Conservation (phyloP, 2,113 vertebrate genomes). For the Baryphthengus martii region DNA sequence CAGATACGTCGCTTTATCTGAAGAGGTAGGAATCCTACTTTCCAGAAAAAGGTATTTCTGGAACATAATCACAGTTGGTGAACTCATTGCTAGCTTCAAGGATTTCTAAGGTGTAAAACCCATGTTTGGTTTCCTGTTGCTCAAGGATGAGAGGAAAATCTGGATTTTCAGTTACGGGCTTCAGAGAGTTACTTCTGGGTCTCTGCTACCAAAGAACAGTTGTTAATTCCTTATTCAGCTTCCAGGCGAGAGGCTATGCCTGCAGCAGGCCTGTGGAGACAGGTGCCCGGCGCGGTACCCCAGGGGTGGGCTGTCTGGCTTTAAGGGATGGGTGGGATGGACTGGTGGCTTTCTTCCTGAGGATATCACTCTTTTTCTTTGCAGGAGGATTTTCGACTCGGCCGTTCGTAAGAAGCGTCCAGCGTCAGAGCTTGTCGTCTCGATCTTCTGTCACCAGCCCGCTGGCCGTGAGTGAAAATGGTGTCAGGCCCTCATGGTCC, state of each 20-base stretch:
- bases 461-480: slow-evolving; percentile 85
- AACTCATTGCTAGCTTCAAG: neutral
- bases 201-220: neutral
- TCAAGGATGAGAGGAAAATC: neutral
- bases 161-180: neutral
- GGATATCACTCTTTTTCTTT: neutral
- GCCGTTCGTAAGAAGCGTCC: slow-evolving; percentile 94
- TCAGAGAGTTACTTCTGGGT: neutral
- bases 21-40: neutral
- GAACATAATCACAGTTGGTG: neutral
- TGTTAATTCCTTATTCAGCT: neutral
- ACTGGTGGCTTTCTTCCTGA: neutral
- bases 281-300: accelerated
- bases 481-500: slow-evolving; percentile 89
- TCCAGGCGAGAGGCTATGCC: neutral
- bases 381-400: slow-evolving; percentile 94
- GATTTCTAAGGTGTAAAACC: neutral
- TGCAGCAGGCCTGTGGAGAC: neutral
- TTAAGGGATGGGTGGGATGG: neutral
- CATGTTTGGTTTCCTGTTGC: neutral
- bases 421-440: slow-evolving; percentile 91
- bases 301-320: neutral
- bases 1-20: neutral
- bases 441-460: slow-evolving; percentile 93
- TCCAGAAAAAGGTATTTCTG: neutral